Evolutionary conservation across 1,140 invertebrate species (phyloP).

Genomic region (Procambarus virginalis): DNA sequence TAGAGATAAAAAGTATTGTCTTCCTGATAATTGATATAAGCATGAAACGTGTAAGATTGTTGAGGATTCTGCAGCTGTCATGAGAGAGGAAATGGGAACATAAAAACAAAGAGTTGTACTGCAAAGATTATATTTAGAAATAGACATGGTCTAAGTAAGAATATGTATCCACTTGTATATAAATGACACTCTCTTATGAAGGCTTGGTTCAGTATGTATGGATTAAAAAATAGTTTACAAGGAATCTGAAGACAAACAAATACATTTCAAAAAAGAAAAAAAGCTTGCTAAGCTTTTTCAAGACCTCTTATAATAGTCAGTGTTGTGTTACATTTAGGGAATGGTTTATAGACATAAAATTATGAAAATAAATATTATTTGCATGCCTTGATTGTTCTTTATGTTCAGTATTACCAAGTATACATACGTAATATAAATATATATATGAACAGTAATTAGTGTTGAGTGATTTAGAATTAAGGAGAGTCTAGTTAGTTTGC

Average conservation of each 20-base stretch:
- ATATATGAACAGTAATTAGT: constrained; percentile 36
- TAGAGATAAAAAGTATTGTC: no score
- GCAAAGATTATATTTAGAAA: not conserved
- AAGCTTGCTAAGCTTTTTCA: not conserved
- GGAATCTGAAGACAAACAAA: not conserved
- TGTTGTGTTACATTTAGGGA: constrained; percentile 39
- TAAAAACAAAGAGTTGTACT: no score
- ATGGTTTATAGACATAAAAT: constrained; percentile 15
- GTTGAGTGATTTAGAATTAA: constrained; percentile 59
- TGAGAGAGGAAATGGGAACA: not conserved
- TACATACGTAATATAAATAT: constrained; percentile 41
- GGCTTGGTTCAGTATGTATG: not conserved
- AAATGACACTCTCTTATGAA: not conserved
- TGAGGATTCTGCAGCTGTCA: not conserved
- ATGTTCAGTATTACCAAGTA: constrained; percentile 55
- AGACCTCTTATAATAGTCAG: not conserved
- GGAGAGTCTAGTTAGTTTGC: constrained; percentile 56
- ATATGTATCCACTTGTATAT: not conserved
- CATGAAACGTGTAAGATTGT: not conserved
- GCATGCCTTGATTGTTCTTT: constrained; percentile 61
- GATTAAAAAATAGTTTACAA: not conserved
- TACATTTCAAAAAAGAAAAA: no score
- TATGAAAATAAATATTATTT: constrained; percentile 45
- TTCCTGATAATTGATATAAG: no score
- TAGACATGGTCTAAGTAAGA: not conserved